These are phyloP conservation scores for Apamea monoglypha DNA, from an alignment of 2,888 invertebrate genomes.

Conservation along the genomic window DNA sequence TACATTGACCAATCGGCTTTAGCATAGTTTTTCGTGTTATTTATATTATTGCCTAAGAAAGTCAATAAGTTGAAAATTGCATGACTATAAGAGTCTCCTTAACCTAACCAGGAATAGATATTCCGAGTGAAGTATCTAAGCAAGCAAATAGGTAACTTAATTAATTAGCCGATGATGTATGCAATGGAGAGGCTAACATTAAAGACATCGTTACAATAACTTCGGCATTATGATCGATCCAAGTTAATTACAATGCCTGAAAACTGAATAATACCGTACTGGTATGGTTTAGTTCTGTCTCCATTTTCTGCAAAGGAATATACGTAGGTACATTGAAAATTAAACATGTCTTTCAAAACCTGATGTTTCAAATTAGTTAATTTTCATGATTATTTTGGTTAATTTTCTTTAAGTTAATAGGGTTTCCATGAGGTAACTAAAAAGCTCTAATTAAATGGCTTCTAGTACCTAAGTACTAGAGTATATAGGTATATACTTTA, in stretches of 20 bases:
- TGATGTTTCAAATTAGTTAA: background rate
- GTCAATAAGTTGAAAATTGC: background rate
- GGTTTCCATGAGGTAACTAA: background rate
- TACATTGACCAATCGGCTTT: background rate
- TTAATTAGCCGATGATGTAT: conserved; percentile 5
- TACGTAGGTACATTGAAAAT: background rate
- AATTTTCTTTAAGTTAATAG: no score
- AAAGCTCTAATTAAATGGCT: background rate
- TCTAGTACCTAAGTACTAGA: background rate
- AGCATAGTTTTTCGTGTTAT: background rate
- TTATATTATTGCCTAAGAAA: background rate
- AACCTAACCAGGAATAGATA: background rate
- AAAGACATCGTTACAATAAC: background rate
- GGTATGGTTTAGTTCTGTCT: background rate
- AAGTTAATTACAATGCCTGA: background rate
- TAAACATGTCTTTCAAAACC: background rate
- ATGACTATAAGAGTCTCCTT: background rate
- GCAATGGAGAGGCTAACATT: conserved; percentile 11
- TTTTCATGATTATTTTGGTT: background rate
- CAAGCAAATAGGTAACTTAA: background rate
- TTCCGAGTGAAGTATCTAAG: background rate
- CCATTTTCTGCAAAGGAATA: background rate
- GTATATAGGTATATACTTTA: no score
- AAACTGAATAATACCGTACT: background rate
- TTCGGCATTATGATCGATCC: background rate